Base-by-base conservation (phyloP, 2,797 vertebrate species). In the Distichodus sexfasciatus region DNA sequence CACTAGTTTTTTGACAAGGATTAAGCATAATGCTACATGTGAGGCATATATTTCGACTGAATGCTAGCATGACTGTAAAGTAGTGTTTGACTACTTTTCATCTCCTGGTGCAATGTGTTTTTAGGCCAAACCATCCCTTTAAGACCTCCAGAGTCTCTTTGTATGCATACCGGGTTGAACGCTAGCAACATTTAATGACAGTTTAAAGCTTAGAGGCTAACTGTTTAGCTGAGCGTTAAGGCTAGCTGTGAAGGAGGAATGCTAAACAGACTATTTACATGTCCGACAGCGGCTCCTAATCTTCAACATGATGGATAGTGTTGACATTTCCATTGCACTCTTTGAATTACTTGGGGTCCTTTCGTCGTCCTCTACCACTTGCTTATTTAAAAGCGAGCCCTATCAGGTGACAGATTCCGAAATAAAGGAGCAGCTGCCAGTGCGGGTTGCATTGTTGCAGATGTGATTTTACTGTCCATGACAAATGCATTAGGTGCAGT, bases 291-390 rank as follows among this genome's bases (percentile, higher is more conserved):
- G 58, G 74, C 62, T 75, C 74, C 36, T 15, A 62, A 12, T 47
- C 23, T 50, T 26, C 43, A 14, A 11, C 46, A 50, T 91, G 90
- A 93, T 88, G 89, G 90, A 91, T 92, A 83, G 80, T 80, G 57
- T 79, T 91, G 91, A 87, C 90, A 91, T 93, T 94, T 93, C 85
- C 78, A 86, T 91, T 90, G 85, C 81, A 85, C 88, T 87, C 86
- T 89, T 82, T 86, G 81, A 90, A 89, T 89, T 86, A 87, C 89
- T 81, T 76, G 81, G 35, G 77, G 73, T 86, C 76, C 80, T 83
- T 88, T 88, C 84, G 84, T 87, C 90, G 88, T 89, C 84, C 87
- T 92, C 83, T 87, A 86, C 79, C 87, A 88, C 89, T 90, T 91
- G 88, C 87, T 81, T 87, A 88, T 81, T 88, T 87, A 86, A 88